phyloP scores from a whole-genome alignment of 2,113 vertebrate genomes.

The Enhydra lutris region DNA sequence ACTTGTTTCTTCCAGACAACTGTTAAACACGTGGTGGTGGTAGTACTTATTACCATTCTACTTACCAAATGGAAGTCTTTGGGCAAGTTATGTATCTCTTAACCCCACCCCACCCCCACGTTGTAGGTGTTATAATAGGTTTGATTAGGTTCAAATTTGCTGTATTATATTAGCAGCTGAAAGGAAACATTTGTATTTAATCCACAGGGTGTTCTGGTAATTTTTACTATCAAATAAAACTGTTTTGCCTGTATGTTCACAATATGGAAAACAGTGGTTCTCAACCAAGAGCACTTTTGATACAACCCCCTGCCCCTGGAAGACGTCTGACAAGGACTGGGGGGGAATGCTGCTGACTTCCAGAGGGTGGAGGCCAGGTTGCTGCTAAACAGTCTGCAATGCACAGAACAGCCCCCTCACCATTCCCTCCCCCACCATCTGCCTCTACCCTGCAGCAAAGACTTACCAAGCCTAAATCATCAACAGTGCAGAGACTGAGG shows the following conservation, averaged over 20 bases:
- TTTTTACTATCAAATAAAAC: not conserved
- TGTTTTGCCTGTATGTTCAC: not conserved
- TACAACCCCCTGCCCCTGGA: accelerated
- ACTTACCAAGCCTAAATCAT: not conserved
- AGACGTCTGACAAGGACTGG: not conserved
- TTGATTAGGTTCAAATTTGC: not conserved
- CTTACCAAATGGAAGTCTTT: not conserved
- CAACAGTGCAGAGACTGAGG: not conserved
- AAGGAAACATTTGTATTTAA: not conserved
- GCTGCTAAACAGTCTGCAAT: not conserved
- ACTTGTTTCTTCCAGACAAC: not conserved
- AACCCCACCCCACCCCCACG: not conserved
- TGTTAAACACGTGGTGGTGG: not conserved
- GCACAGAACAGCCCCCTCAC: not conserved
- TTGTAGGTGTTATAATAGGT: not conserved
- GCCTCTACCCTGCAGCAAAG: not conserved
- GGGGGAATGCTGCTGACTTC: not conserved
- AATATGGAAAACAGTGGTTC: not conserved
- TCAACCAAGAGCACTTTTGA: not conserved
- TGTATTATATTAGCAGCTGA: not conserved
- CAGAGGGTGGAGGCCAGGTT: not conserved
- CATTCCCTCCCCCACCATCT: not conserved
- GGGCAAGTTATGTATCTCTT: not conserved
- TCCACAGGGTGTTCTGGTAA: not conserved
- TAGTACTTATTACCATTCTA: not conserved